Evolutionary conservation across 2,797 vertebrate species (phyloP).

Genomic region (Pseudochirops corinnae): DNA sequence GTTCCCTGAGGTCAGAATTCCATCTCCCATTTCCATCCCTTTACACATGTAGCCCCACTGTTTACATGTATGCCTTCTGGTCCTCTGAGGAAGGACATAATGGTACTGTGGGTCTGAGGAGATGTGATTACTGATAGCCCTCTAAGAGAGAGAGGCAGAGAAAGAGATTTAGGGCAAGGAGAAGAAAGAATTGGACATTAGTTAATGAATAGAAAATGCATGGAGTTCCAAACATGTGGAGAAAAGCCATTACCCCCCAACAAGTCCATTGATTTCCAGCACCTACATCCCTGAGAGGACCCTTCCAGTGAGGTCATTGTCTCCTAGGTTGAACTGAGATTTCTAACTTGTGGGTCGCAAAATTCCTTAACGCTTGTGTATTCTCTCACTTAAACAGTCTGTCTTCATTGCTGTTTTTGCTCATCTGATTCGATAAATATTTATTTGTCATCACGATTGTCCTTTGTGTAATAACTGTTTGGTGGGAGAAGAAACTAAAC

Average conservation of each 20-base stretch:
- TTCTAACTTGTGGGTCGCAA: background rate
- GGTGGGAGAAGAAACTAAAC: background rate
- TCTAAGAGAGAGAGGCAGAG: background rate
- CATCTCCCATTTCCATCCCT: background rate
- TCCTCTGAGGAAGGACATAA: background rate
- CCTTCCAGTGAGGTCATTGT: background rate
- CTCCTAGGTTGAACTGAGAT: background rate
- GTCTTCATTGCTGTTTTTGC: background rate
- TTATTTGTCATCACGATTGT: background rate
- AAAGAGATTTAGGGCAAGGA: background rate
- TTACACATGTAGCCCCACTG: background rate
- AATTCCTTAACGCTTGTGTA: background rate
- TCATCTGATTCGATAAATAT: background rate
- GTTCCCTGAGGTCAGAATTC: background rate
- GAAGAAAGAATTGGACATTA: background rate
- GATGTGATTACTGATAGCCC: background rate
- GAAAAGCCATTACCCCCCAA: background rate
- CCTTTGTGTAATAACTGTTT: background rate
- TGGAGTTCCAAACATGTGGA: background rate
- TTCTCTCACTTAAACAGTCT: no score
- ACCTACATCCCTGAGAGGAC: background rate
- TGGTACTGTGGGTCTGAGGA: background rate
- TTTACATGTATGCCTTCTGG: background rate
- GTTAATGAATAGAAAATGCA: background rate
- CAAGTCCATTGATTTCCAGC: background rate